Conservation (phyloP, 2,888 invertebrate species). For the Timema cristinae region DNA sequence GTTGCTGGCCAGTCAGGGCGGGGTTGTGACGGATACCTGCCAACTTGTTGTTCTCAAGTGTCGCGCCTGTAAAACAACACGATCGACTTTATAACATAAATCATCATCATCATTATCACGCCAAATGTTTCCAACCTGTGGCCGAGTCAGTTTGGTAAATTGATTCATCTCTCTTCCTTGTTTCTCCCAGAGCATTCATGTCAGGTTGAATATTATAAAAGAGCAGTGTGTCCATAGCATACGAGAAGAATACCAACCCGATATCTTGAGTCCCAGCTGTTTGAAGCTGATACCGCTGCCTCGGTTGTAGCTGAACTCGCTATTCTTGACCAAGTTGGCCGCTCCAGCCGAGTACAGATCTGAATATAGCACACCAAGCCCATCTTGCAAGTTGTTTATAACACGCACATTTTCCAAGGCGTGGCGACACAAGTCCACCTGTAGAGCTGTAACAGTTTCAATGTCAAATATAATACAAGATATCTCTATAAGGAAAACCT, state of each 20-base stretch:
- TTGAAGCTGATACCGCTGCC: constrained; percentile 89
- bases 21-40: constrained; percentile 94
- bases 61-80: constrained; percentile 52
- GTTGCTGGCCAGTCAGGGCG: constrained; percentile 74
- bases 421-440: constrained; percentile 80
- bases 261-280: constrained; percentile 77
- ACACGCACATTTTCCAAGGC: constrained; percentile 78
- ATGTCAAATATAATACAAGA: constrained; percentile 17
- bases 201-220: too few species aligned
- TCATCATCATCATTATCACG: too few species aligned
- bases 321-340: constrained; percentile 76
- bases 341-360: constrained; percentile 86
- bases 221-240: too few species aligned
- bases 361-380: constrained; percentile 89
- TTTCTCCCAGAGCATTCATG: too few species aligned
- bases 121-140: too few species aligned
- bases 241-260: constrained; percentile 39
- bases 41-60: constrained; percentile 75
- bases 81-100: too few species aligned
- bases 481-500: too few species aligned
- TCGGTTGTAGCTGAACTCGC: constrained; percentile 76
- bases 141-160: too few species aligned
- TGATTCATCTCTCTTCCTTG: too few species aligned
- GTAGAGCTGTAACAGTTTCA: constrained; percentile 56
- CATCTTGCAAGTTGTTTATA: constrained; percentile 84